Evolutionary conservation across 2,888 invertebrate genomes (phyloP).

Genomic region (Morpho deidamia): DNA sequence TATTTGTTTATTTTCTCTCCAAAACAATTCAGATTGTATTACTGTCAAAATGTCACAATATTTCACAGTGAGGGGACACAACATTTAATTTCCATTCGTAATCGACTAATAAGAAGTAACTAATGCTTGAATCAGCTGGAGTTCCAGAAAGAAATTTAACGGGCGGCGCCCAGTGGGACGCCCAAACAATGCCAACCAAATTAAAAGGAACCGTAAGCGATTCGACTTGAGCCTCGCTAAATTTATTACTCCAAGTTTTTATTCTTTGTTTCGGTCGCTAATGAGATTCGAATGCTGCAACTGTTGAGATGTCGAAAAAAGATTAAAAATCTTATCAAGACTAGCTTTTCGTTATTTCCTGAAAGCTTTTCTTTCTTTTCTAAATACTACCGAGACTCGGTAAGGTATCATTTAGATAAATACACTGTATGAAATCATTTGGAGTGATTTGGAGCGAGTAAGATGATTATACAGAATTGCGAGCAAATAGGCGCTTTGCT

Average conservation of each 20-base stretch:
- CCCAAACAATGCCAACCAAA: slow-evolving; percentile 74
- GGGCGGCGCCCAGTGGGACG: slow-evolving; percentile 67
- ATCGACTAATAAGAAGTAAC: slow-evolving; percentile 69
- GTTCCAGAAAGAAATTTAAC: slow-evolving; percentile 67
- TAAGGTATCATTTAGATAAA: slow-evolving; percentile 14
- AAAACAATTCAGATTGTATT: slow-evolving; percentile 12
- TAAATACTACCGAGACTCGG: slow-evolving; percentile 7
- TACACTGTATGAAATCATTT: slow-evolving; percentile 39
- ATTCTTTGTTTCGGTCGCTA: slow-evolving; percentile 70
- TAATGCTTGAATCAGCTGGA: slow-evolving; percentile 73
- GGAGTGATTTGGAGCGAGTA: slow-evolving; percentile 37
- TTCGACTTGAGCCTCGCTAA: slow-evolving; percentile 73
- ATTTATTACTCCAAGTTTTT: slow-evolving; percentile 72
- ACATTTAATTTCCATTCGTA: slow-evolving; percentile 58
- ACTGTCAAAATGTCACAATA: slow-evolving; percentile 1
- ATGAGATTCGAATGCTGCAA: slow-evolving; percentile 75
- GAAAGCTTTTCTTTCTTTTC: background rate
- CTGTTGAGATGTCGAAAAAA: slow-evolving; percentile 52
- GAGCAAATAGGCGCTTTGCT: slow-evolving; percentile 33
- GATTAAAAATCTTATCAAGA: slow-evolving; percentile 43
- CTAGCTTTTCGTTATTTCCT: slow-evolving; percentile 7
- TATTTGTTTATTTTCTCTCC: background rate
- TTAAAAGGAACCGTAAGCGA: slow-evolving; percentile 76
- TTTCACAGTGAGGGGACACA: slow-evolving; percentile 30
- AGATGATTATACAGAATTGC: slow-evolving; percentile 36